phyloP scores from a whole-genome alignment of 2,888 invertebrate genomes.

The Ischnura elegans region DNA sequence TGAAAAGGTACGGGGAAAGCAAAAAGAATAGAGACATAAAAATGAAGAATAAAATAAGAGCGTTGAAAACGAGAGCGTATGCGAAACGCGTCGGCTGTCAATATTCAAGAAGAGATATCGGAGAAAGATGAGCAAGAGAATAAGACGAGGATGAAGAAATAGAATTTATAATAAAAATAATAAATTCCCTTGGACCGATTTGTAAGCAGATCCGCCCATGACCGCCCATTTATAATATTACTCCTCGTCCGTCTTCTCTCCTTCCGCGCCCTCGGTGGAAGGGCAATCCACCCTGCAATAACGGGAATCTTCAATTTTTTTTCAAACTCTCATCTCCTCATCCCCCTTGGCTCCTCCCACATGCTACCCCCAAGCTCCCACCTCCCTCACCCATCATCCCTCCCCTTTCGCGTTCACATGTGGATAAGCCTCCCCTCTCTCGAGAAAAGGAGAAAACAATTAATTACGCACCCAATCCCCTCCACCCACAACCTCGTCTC shows the following conservation, averaged over 20 bases:
- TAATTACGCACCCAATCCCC: slow-evolving; percentile 38
- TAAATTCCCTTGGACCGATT: background rate
- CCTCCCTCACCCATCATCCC: background rate
- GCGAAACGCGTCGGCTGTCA: background rate
- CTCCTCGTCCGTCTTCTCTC: background rate
- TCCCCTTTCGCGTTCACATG: background rate
- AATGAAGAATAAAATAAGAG: background rate
- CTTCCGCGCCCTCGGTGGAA: background rate
- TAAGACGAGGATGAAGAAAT: background rate
- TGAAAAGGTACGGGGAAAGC: too few relatives aligned
- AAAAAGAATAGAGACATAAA: background rate
- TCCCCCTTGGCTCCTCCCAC: slow-evolving; percentile 24
- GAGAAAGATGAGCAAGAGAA: background rate
- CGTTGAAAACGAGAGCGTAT: background rate
- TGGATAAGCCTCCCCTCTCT: slow-evolving; percentile 42
- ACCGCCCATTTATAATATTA: background rate
- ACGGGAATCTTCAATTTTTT: background rate
- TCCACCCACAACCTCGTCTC: background rate
- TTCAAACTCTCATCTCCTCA: background rate
- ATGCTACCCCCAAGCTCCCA: background rate
- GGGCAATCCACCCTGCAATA: slow-evolving; percentile 5
- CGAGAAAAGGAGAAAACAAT: slow-evolving; percentile 41
- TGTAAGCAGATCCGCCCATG: slow-evolving; percentile 11
- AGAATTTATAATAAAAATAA: too few relatives aligned
- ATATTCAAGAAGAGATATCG: background rate